Percentiles rank a stretch among this genome's conserved stretches.
phyloP scores from a whole-genome alignment of 2,888 invertebrate species.

The Diaperis boleti region DNA sequence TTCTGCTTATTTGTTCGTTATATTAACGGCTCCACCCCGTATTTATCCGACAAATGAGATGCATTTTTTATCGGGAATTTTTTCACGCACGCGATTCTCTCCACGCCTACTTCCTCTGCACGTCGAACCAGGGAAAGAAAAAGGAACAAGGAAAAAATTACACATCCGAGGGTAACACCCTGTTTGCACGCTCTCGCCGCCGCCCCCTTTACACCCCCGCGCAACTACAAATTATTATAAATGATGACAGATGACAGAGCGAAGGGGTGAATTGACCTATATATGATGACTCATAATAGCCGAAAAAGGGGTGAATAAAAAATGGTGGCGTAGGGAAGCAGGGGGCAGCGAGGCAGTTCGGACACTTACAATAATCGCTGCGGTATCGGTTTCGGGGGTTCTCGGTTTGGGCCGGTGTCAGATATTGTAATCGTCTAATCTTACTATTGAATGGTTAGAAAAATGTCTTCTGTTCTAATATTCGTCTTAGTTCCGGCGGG shows the following conservation, averaged over 20 bases:
- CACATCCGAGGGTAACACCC: constrained; percentile 26
- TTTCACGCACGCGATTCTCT: constrained; percentile 63
- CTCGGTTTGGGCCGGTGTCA: not conserved
- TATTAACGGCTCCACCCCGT: constrained; percentile 57
- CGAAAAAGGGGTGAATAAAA: constrained; percentile 35
- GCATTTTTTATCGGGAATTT: constrained; percentile 63
- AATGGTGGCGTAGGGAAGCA: not conserved
- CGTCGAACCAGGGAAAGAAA: constrained; percentile 30
- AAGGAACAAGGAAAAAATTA: constrained; percentile 29
- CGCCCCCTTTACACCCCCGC: constrained; percentile 13
- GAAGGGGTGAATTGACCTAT: constrained; percentile 57
- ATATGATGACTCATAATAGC: constrained; percentile 40
- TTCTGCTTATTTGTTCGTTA: constrained; percentile 58
- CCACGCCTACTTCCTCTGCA: constrained; percentile 61
- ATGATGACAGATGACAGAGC: constrained; percentile 52
- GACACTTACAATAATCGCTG: no score
- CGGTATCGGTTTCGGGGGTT: not conserved
- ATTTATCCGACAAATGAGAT: constrained; percentile 57
- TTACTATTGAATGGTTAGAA: no score
- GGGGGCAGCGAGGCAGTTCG: not conserved
- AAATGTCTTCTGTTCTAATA: no score
- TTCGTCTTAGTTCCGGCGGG: not conserved
- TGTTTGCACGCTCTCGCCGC: constrained; percentile 14
- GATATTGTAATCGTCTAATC: no score
- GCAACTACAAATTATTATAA: constrained; percentile 39